Evolutionary conservation across 2,888 invertebrate species (phyloP), one percentile per base, ranked within the genome.

Genomic region (Stenolophus ochropezus): DNA sequence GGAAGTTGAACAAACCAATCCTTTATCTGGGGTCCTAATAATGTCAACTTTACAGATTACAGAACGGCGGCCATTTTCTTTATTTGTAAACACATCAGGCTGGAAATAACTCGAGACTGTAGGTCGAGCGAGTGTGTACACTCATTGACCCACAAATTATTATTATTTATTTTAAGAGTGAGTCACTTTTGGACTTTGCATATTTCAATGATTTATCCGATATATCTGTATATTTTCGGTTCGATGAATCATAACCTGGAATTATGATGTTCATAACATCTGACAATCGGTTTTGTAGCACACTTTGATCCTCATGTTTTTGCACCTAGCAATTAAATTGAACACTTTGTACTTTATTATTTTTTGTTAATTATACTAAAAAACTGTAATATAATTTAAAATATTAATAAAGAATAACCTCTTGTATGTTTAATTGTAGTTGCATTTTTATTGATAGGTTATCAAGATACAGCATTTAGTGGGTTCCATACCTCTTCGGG

Each of bases 121-220:
- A 61, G 61, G 61, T 61, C 61, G 61, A 56, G 21, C 56, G 56
- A 21, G 14, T n/a, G 14, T 61, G 61, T 25, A n/a, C 23, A 25
- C 23, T 61, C 61, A 61, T 23, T 61, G 61, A 61, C 61, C 47
- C 71, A 47, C 47, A 42, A 71, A 42, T 71, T 71, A 71, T 71
- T 20, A 71, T 71, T 42, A 71, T 71, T 71, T 71, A 71, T 71
- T 71, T 71, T 8, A 71, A 8, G 20, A 42, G 20, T 71, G 71
- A 71, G 42, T 71, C 71, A 71, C 71, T 71, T 71, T 71, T 71
- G 42, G 71, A 71, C 71, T 71, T 71, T 71, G 47, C 42, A 42
- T 42, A 42, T 18, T 33, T 71, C 20, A 71, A 71, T 42, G 42
- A 42, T 71, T 71, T 71, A 71, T 71, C 47, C 14, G 4, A 27